Percentiles rank a stretch among this genome's conserved stretches.
Conservation (phyloP, 2,113 vertebrate species). For the Mus spicilegus region DNA sequence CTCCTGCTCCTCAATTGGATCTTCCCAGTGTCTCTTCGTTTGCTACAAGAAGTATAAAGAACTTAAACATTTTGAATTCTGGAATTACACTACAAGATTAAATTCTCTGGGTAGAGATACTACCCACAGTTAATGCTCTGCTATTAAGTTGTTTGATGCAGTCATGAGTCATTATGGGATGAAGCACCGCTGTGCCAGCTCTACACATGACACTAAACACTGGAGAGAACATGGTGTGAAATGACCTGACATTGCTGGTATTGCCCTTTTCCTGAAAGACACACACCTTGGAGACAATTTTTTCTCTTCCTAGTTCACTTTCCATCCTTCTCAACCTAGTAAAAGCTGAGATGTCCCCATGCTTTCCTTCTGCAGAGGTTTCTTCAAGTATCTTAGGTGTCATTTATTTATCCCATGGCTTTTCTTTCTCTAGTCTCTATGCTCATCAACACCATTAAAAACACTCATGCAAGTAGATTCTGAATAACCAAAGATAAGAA, state of each 20-base stretch:
- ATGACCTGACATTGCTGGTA: background rate
- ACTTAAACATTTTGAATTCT: slow-evolving; percentile 17
- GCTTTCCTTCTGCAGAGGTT: background rate
- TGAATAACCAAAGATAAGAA: background rate
- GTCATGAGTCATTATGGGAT: background rate
- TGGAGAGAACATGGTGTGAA: background rate
- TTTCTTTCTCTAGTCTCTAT: background rate
- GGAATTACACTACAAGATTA: background rate
- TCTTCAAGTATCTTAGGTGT: background rate
- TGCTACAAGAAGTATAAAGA: background rate
- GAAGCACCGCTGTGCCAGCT: background rate
- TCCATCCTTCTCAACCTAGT: background rate
- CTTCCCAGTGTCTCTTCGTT: background rate
- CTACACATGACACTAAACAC: background rate
- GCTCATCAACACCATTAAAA: background rate
- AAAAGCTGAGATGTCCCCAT: background rate
- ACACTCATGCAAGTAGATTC: background rate
- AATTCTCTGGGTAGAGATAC: background rate
- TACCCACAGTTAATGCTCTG: too few relatives aligned
- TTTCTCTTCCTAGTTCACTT: background rate
- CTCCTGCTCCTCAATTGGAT: background rate
- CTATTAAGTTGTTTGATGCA: background rate
- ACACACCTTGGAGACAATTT: background rate
- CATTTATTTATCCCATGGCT: background rate
- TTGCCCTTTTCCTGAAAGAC: background rate